Evolutionary conservation across 2,797 vertebrate species (phyloP).

Genomic region (Pangasius krempfi): DNA sequence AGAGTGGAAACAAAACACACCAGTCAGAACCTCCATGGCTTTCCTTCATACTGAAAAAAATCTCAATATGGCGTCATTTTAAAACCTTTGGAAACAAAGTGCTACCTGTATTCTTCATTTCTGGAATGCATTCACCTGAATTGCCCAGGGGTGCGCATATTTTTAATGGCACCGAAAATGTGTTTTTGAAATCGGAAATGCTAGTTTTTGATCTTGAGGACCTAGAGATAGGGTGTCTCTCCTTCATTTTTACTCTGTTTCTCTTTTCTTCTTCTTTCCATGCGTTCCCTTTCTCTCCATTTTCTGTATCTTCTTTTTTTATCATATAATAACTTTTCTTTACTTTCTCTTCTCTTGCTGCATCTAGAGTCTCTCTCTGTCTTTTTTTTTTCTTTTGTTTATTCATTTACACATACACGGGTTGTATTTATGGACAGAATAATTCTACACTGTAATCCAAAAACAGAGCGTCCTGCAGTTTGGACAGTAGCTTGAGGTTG

Average conservation of each 20-base stretch:
- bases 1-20: neutral
- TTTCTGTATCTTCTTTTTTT: neutral
- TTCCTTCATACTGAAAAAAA: neutral
- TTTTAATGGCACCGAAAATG: neutral
- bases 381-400: too few relatives aligned
- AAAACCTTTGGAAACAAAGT: neutral
- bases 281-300: neutral
- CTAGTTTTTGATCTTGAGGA: neutral
- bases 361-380: neutral
- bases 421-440: neutral
- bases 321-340: neutral
- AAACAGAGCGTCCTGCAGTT: neutral
- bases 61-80: neutral
- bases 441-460: neutral
- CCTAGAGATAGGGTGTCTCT: neutral
- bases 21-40: neutral
- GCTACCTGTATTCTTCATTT: neutral
- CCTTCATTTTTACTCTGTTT: neutral
- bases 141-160: neutral
- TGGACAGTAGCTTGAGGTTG: neutral
- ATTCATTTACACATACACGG: neutral
- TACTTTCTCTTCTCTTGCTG: neutral
- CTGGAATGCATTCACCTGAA: too few relatives aligned
- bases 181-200: neutral
- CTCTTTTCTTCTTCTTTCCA: neutral